phyloP scores from a whole-genome alignment of 2,113 vertebrate genomes.

The Mastomys coucha region DNA sequence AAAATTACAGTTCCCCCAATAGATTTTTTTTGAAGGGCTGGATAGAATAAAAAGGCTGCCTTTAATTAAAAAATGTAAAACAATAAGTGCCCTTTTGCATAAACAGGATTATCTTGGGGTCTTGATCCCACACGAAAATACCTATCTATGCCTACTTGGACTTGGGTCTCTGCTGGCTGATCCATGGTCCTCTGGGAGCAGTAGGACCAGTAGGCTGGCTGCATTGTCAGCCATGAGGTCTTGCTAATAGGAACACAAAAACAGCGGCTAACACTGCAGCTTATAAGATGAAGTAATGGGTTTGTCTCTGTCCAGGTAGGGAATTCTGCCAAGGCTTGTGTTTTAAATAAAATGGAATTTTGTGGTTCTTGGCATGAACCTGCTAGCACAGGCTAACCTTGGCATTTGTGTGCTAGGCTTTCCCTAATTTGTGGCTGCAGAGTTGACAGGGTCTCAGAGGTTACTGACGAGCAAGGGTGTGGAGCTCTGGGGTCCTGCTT shows the following conservation, averaged over 20 bases:
- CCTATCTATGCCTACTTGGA: background rate
- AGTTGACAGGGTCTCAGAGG: background rate
- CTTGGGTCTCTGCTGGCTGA: background rate
- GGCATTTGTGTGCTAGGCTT: conserved; percentile 50
- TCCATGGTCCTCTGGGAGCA: conserved; percentile 60
- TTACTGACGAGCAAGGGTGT: background rate
- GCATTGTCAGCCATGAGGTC: conserved; percentile 75
- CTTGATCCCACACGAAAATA: background rate
- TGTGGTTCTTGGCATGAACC: conserved; percentile 39
- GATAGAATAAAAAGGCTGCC: conserved; percentile 75
- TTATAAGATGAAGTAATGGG: conserved; percentile 84
- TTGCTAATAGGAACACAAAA: conserved; percentile 80
- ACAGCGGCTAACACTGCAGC: conserved; percentile 79
- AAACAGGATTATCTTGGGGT: conserved; percentile 38
- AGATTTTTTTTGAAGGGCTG: conserved; percentile 66
- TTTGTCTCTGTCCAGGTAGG: conserved; percentile 71
- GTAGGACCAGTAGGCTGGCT: conserved; percentile 79
- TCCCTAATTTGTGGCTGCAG: conserved; percentile 24
- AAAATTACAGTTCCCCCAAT: conserved; percentile 80
- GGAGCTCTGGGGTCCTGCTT: background rate
- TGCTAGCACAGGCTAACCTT: conserved; percentile 20
- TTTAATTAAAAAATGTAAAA: conserved; percentile 86
- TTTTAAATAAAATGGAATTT: conserved; percentile 83
- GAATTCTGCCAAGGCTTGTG: conserved; percentile 80
- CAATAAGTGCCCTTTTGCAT: background rate